Evolutionary conservation across 1,140 invertebrate genomes (phyloP).

Genomic region (Halictus rubicundus): DNA sequence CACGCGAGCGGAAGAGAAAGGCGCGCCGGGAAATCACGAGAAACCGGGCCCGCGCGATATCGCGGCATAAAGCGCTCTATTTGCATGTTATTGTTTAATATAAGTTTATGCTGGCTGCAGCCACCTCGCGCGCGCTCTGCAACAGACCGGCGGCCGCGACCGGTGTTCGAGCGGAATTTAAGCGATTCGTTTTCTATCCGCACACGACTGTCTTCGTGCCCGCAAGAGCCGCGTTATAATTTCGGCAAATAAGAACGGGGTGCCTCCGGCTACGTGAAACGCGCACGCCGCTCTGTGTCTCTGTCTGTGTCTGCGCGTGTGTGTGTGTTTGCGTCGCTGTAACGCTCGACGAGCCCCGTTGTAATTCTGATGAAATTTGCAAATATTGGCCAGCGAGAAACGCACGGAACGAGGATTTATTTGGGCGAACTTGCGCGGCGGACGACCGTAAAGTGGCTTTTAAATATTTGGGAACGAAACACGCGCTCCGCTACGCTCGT

Average conservation of each 20-base stretch:
- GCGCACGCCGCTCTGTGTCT: no score
- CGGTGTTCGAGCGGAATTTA: background rate
- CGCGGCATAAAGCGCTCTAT: constrained; percentile 67
- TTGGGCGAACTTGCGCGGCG: background rate
- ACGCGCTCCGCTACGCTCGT: no score
- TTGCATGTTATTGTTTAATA: constrained; percentile 78
- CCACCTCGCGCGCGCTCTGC: background rate
- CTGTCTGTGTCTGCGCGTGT: no score
- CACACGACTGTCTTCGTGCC: constrained; percentile 12
- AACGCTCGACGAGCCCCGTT: background rate
- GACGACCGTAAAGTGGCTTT: background rate
- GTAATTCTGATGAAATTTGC: constrained; percentile 11
- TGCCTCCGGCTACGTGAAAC: background rate
- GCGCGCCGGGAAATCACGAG: constrained; percentile 17
- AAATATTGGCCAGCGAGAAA: background rate
- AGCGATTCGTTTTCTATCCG: constrained; percentile 42
- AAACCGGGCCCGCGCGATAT: constrained; percentile 29
- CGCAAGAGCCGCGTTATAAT: constrained; percentile 50
- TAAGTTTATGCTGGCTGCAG: constrained; percentile 70
- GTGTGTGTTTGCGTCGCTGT: background rate
- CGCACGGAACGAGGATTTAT: background rate
- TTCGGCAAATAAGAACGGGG: constrained; percentile 49
- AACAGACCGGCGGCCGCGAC: background rate
- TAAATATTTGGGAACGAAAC: background rate
- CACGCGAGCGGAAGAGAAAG: background rate